Evolutionary conservation across 2,888 invertebrate genomes (phyloP).

Genomic region (Vanessa cardui): DNA sequence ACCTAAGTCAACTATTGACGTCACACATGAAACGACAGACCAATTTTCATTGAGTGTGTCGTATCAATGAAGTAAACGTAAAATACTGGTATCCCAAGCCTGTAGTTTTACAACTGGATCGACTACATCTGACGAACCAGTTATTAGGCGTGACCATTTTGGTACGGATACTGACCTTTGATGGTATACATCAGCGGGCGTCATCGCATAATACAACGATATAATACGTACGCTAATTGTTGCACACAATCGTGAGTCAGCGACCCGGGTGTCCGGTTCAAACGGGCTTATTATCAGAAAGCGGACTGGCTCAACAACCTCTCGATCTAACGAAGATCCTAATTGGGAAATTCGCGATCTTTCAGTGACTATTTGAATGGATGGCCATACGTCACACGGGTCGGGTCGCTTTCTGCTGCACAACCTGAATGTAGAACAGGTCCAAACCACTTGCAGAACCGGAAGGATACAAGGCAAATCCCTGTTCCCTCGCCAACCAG

Average conservation of each 20-base stretch:
- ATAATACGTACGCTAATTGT: constrained; percentile 72
- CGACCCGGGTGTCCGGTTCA: constrained; percentile 41
- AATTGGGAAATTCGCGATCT: constrained; percentile 55
- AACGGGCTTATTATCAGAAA: constrained; percentile 22
- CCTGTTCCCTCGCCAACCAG: constrained; percentile 83
- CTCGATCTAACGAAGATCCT: constrained; percentile 48
- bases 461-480: constrained; percentile 83
- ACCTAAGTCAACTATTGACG: constrained; percentile 23
- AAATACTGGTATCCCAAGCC: constrained; percentile 77
- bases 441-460: constrained; percentile 80
- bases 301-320: constrained; percentile 45
- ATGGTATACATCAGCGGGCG: constrained; percentile 72
- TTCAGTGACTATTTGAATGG: constrained; percentile 46
- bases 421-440: constrained; percentile 81
- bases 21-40: constrained; percentile 42
- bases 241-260: constrained; percentile 75
- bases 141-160: constrained; percentile 83
- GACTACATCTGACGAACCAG: constrained; percentile 81
- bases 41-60: constrained; percentile 66
- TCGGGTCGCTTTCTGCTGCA: constrained; percentile 65
- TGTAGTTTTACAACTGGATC: constrained; percentile 77
- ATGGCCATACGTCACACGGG: constrained; percentile 66
- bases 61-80: constrained; percentile 75
- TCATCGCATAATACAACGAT: constrained; percentile 70
- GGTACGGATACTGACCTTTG: constrained; percentile 83